These are phyloP conservation scores for Drosophila birchii DNA, from an alignment of 2,888 invertebrate species.

Conservation along the genomic window DNA sequence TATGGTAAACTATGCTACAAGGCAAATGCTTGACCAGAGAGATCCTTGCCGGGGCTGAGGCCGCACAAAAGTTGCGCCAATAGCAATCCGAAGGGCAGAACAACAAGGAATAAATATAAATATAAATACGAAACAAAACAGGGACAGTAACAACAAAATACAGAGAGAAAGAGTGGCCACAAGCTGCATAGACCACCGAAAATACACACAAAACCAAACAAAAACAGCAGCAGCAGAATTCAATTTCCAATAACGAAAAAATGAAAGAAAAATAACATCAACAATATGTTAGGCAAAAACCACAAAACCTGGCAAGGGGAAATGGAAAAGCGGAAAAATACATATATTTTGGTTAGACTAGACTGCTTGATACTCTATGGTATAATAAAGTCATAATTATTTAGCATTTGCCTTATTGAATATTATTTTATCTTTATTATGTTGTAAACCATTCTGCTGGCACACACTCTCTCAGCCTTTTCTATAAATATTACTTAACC, in stretches of 20 bases:
- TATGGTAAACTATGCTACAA: conserved; percentile 41
- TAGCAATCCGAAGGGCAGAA: conserved; percentile 28
- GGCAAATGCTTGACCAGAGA: conserved; percentile 32
- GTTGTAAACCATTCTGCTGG: conserved; percentile 2
- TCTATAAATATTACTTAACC: conserved; percentile 33
- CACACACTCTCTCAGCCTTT: neutral
- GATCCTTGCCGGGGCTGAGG: conserved; percentile 27
- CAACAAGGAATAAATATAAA: conserved; percentile 31
- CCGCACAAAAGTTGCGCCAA: conserved; percentile 65
- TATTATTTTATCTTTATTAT: neutral
- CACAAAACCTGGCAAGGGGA: conserved; percentile 42
- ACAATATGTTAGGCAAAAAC: conserved; percentile 55
- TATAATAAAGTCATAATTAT: neutral
- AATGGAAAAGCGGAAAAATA: conserved; percentile 11
- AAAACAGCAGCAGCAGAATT: conserved; percentile 46
- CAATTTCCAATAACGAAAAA: conserved; percentile 64
- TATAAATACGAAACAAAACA: conserved; percentile 30
- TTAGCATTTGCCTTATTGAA: neutral
- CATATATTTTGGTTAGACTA: neutral
- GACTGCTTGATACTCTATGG: conserved; percentile 25
- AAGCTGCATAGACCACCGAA: conserved; percentile 57
- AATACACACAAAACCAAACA: conserved; percentile 19
- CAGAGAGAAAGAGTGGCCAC: conserved; percentile 47
- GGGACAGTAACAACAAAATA: conserved; percentile 4
- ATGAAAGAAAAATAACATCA: conserved; percentile 46